Base-by-base conservation (phyloP, 2,888 invertebrate species). In the Phalera bucephala region DNA sequence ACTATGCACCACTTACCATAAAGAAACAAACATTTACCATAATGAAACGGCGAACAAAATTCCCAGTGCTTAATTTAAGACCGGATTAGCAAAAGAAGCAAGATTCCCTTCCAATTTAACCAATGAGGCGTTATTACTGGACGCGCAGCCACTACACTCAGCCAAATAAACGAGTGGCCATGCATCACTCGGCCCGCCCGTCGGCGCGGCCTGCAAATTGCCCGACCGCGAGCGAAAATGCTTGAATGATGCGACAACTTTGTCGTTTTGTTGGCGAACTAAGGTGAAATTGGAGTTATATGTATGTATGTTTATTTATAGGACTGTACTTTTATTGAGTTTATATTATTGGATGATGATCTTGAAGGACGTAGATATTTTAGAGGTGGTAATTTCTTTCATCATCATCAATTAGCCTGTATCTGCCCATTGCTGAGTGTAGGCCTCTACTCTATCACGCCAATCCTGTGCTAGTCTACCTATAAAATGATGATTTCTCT, bases 131-230 rank as follows among this genome's bases (percentile, higher is more conserved):
- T 29, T 3, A 10, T 17, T 7, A 8, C 39, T 31, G 35, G 7
- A 17, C 31, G 35, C 33, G 38, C 45, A 52, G 49, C 6, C 6
- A 51, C 50, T 47, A 45, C 44, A 36, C 31, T 35, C 33, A 20
- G 36, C 39, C 42, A 54, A 57, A 51, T 47, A 41, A 52, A 60
- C 23, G 7, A 29, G 22, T 13, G 9, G 1, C 17, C 8, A 2
- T 9, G 7, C 15, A 33, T 31, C 49, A 52, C 60, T 57, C 60
- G 26, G 19, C 56, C 51, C 45, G 32, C 47, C 55, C 49, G 56
- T 61, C 54, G 37, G 21, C 35, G 21, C 30, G 55, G 26, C 34
- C 19, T 31, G 58, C 61, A 61, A 61, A 61, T 61, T 61, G 47
- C 46, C 44, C 31, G 26, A 37, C 30, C 40, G 38, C 34, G 37